These are phyloP conservation scores for Hiodon alosoides DNA, from an alignment of 2,113 vertebrate genomes.

Conservation along the genomic window DNA sequence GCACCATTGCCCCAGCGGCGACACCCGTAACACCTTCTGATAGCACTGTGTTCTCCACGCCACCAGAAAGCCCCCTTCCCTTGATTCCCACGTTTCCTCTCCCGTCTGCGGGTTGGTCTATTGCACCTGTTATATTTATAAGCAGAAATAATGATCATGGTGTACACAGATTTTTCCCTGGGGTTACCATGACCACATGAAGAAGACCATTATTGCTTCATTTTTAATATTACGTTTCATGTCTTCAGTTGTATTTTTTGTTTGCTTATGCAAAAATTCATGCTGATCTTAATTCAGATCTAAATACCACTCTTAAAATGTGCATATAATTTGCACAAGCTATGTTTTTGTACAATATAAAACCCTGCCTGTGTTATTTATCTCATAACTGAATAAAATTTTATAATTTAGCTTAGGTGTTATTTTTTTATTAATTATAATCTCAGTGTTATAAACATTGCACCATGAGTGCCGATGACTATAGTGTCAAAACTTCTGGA, in stretches of 20 bases:
- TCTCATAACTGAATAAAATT: not conserved
- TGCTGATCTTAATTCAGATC: not conserved
- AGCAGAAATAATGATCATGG: not conserved
- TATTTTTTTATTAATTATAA: not conserved
- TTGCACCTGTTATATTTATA: not conserved
- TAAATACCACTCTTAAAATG: not conserved
- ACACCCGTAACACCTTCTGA: conserved; percentile 37
- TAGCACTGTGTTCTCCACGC: conserved; percentile 27
- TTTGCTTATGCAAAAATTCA: not conserved
- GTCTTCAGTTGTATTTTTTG: not conserved
- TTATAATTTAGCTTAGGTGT: not conserved
- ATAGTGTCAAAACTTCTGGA: not conserved
- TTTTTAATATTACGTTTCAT: not conserved
- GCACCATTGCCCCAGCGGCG: conserved; percentile 29
- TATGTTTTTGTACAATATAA: not conserved
- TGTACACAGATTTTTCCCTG: not conserved
- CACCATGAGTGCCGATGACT: not conserved
- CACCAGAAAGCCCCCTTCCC: conserved; percentile 40
- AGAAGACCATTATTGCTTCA: no score
- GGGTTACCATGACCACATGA: no score
- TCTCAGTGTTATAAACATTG: not conserved
- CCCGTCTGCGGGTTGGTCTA: conserved; percentile 63
- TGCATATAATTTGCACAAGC: not conserved
- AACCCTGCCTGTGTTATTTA: not conserved
- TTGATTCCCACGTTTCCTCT: conserved; percentile 65